phyloP scores from a whole-genome alignment of 2,888 invertebrate genomes.

The Sicus ferrugineus region DNA sequence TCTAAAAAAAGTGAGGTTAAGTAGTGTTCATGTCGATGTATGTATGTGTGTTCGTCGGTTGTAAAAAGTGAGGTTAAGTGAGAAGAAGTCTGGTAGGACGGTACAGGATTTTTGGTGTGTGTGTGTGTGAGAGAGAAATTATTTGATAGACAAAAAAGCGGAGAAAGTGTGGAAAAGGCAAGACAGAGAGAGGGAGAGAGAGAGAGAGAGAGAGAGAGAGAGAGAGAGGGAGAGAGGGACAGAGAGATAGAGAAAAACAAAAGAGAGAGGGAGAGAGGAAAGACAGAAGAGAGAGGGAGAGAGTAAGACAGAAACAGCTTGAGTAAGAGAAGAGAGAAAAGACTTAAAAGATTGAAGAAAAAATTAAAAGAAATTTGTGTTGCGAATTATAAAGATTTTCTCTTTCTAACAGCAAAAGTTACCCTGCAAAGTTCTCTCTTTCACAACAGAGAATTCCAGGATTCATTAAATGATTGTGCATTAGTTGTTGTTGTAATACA shows the following conservation, averaged over 20 bases:
- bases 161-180: background rate
- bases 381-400: no score
- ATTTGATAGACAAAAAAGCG: background rate
- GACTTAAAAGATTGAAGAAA: no score
- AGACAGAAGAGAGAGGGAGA: background rate
- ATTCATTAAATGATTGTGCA: conserved; percentile 31
- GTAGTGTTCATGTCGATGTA: no score
- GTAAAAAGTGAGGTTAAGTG: conserved; percentile 4
- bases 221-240: background rate
- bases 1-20: background rate
- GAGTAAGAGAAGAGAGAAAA: no score
- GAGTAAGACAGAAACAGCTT: no score
- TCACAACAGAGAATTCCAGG: conserved; percentile 8
- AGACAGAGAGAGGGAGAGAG: background rate
- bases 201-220: background rate
- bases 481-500: conserved; percentile 22
- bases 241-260: background rate
- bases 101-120: no score
- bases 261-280: background rate
- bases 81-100: no score
- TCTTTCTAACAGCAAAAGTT: background rate
- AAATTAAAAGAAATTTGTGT: background rate
- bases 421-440: conserved; percentile 17
- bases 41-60: no score
- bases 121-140: background rate